These are phyloP conservation scores for Rotaria macrura DNA, from an alignment of 2,888 invertebrate genomes.

Conservation along the genomic window DNA sequence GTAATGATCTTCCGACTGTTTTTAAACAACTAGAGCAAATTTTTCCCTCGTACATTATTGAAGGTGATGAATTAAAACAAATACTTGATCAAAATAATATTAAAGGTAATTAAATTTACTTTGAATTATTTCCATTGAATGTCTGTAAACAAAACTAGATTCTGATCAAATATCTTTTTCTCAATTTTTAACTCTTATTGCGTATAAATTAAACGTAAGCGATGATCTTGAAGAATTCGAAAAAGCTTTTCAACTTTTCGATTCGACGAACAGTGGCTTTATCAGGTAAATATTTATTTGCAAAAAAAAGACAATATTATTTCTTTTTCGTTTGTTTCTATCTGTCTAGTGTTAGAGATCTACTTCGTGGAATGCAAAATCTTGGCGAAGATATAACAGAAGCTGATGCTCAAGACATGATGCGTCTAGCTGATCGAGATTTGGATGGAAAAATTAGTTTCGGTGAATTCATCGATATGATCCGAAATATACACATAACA, in stretches of 20 bases:
- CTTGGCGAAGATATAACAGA: not conserved
- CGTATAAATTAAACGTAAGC: not conserved
- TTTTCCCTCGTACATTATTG: not conserved
- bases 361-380: not conserved
- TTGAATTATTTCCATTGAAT: not conserved
- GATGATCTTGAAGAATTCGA: not conserved
- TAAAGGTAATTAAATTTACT: not conserved
- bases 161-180: not conserved
- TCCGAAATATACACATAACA: not conserved
- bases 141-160: not conserved
- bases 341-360: not conserved
- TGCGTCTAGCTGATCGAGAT: not conserved
- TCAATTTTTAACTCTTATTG: not conserved
- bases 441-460: not conserved
- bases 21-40: not conserved
- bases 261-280: not conserved
- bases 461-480: not conserved
- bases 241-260: not conserved
- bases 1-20: not conserved
- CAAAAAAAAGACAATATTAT: not conserved
- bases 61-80: not conserved
- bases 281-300: not conserved
- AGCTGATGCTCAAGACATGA: not conserved
- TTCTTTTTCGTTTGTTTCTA: not conserved
- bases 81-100: not conserved